A percentile compares a stretch with the other conserved stretches of the same genome.
Conservation (phyloP, 2,113 vertebrate species). For the Leucopsar rothschildi region DNA sequence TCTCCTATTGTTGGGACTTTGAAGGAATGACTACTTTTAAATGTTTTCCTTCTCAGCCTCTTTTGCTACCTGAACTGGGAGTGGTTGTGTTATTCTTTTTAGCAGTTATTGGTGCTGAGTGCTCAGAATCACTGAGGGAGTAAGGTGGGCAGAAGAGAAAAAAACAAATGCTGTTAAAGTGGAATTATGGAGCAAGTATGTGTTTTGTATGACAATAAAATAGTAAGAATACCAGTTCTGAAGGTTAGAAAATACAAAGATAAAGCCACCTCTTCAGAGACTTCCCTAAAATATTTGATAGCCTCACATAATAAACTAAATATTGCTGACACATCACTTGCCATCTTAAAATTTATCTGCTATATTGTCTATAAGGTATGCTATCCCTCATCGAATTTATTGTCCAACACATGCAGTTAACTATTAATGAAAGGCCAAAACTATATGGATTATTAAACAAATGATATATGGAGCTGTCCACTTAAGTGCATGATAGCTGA, state of each 20-base stretch:
- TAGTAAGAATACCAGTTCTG: neutral
- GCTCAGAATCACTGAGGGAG: neutral
- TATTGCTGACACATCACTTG: neutral
- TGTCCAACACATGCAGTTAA: neutral
- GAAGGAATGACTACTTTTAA: neutral
- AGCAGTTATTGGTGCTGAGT: neutral
- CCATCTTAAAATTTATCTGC: neutral
- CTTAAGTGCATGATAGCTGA: neutral
- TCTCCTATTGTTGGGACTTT: neutral
- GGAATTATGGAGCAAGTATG: neutral
- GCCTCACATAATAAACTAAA: neutral
- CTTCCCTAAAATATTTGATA: neutral
- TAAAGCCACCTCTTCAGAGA: neutral
- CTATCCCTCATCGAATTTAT: neutral
- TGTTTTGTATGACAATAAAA: neutral
- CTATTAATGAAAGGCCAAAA: constrained; percentile 21
- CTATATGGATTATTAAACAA: constrained; percentile 33
- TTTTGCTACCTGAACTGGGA: neutral
- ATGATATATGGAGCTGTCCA: neutral
- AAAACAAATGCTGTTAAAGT: neutral
- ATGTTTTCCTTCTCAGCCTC: neutral
- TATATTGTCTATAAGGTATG: neutral
- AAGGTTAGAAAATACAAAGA: neutral
- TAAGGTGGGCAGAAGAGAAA: neutral
- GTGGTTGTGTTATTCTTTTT: neutral